Evolutionary conservation across 2,888 invertebrate species (phyloP), one percentile per base, ranked within the genome.

Genomic region (Diaperis boleti): DNA sequence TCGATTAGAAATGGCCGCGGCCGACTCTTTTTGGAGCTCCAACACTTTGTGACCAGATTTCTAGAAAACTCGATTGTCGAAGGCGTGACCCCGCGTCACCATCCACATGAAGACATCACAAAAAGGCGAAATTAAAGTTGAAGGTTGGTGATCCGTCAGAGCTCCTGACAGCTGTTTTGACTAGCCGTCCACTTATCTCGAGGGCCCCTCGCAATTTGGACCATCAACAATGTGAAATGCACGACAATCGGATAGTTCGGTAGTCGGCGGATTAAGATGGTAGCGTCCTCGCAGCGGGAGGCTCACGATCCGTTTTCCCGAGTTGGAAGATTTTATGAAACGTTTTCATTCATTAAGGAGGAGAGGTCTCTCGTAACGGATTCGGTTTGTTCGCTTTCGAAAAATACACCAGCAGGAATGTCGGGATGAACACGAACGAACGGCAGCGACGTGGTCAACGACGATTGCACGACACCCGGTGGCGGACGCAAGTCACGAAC

Each of bases 401-500:
- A 31, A 54, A 54, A 54, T 29, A 10, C 0, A n/a, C n/a, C n/a
- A n/a, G 22, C 15, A 39, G 41, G 29, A 45, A 47, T 55, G 44
- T 49, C 11, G 8, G 41, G 29, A 15, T 13, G 13, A 47, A 63
- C 63, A 67, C 64, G 66, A 67, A 67, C 64, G 66, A 67, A 37
- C 56, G 70, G 69, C 69, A 66, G 66, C 66, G 66, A 68, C 69
- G 69, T 72, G 72, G 72, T 71, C 71, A 72, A 68, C 69, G 69
- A 69, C 64, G 69, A 69, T 59, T 63, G 72, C 73, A 72, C 72
- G 72, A 73, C 71, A 73, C 68, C 64, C 70, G 47, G 72, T 70
- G 70, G 72, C 70, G 68, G 72, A 56, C 69, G 55, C 67, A 62
- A 71, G 72, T 75, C 75, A 74, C 74, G 75, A 75, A 73, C 69